Evolutionary conservation across 2,113 vertebrate genomes (phyloP), one percentile per base, ranked within the genome.

Genomic region (Sardina pilchardus): DNA sequence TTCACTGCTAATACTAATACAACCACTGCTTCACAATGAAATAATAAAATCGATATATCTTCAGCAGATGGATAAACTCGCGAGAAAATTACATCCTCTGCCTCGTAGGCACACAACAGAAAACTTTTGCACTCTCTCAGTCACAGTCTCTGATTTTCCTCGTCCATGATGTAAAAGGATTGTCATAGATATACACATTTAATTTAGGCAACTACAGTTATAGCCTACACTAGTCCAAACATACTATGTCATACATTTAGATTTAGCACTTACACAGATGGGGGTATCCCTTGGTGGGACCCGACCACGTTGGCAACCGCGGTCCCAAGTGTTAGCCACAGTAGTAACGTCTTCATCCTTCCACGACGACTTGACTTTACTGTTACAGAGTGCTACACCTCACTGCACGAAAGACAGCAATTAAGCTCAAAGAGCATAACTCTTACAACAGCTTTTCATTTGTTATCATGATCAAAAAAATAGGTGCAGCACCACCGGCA

Each of bases 211-310:
- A 2, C 2, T 36, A 9, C 36, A 12, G 30, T 17, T 36, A 16
- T 78, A n/a, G n/a, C n/a, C n/a, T n/a, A 36, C 16, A 17, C 26
- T 78, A 2, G 21, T 5, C 30, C 21, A 17, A 78, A 36, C 34
- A 78, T 17, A 4, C 2, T 14, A 75, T 30, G 56, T 4, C 21
- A 59, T 59, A 59, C 19, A 42, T 83, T 78, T 39, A 53, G 26
- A 42, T 83, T 78, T n/a, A 53, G 16, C 80, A 98, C 98, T 99
- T 95, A 99, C 98, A 99, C 97, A 36, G 97, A 96, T 81, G 97
- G 94, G 88, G 98, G 97, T 91, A 99, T 99, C 94, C 97, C 97
- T 93, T 99, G 97, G 93, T 99, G 97, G 84, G 96, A 95, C 91
- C 94, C 96, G 92, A 94, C 96, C 93, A 94, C 95, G 88, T 92